A percentile compares a stretch with the other conserved stretches of the same genome.
phyloP scores from a whole-genome alignment of 2,113 vertebrate species.

The Salvelinus sp. region DNA sequence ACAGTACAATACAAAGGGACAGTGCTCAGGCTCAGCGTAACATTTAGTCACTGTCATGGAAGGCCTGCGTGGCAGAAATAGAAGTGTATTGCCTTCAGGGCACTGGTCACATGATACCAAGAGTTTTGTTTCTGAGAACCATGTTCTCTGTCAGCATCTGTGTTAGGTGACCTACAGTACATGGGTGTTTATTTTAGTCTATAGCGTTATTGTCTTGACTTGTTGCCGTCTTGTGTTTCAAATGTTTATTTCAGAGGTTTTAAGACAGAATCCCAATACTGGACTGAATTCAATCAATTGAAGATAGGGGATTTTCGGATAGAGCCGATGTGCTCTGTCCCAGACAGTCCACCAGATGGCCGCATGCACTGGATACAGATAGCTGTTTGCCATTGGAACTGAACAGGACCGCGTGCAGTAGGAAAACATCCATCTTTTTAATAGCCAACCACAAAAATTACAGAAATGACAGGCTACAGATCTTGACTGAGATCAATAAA shows the following conservation, averaged over 20 bases:
- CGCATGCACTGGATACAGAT: no score
- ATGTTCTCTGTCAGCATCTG: background rate
- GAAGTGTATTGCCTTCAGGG: background rate
- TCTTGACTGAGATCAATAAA: no score
- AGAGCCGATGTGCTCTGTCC: no score
- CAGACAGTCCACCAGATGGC: no score
- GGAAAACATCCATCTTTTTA: no score
- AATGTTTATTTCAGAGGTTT: background rate
- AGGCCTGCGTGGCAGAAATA: background rate
- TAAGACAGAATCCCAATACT: no score
- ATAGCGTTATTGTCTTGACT: background rate
- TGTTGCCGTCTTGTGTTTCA: background rate
- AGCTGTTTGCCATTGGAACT: no score
- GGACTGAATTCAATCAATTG: no score
- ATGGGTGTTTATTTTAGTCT: background rate
- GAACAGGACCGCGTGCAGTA: no score
- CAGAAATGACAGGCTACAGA: no score
- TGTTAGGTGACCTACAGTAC: background rate
- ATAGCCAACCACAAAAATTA: no score
- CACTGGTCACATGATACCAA: background rate
- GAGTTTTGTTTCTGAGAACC: background rate
- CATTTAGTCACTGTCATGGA: background rate
- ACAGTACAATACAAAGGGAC: constrained; percentile 36
- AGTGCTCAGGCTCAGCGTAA: background rate
- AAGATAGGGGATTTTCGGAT: no score